phyloP scores from a whole-genome alignment of 2,797 vertebrate species.

The Cyclopterus lumpus region DNA sequence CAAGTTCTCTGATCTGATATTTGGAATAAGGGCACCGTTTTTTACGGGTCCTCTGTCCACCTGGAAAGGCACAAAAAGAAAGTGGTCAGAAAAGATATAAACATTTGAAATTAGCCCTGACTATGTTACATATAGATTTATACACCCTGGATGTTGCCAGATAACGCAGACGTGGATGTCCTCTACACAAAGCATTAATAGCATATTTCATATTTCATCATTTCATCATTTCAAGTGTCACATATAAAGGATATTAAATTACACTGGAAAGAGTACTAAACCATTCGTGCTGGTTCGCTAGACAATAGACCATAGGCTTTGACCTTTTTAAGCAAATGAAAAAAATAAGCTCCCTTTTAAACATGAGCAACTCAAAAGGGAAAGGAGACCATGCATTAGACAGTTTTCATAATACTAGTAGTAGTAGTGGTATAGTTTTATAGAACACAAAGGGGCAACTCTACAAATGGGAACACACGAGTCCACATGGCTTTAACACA shows the following conservation, averaged over 20 bases:
- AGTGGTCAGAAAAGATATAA: conserved; percentile 46
- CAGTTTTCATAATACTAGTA: not conserved
- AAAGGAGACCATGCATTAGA: not conserved
- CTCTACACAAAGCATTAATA: conserved; percentile 43
- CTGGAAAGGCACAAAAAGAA: conserved; percentile 80
- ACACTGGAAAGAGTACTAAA: conserved; percentile 34
- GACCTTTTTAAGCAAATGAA: conserved; percentile 57
- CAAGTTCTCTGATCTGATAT: conserved; percentile 98
- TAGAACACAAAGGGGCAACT: conserved; percentile 14
- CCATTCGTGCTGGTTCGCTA: conserved; percentile 19
- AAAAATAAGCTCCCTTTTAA: conserved; percentile 43
- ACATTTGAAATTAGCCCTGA: conserved; percentile 51
- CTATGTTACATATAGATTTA: conserved; percentile 46
- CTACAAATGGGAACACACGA: conserved; percentile 16
- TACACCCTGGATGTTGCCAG: conserved; percentile 23
- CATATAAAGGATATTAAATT: conserved; percentile 46
- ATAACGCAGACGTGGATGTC: conserved; percentile 57
- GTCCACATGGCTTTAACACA: conserved; percentile 53
- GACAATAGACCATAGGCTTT: conserved; percentile 57
- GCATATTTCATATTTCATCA: conserved; percentile 47
- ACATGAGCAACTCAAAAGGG: not conserved
- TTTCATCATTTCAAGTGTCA: conserved; percentile 29
- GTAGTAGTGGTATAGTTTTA: conserved; percentile 13
- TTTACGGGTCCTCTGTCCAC: conserved; percentile 95
- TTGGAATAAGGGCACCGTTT: conserved; percentile 99